Evolutionary conservation across 2,888 invertebrate species (phyloP), one percentile per base, ranked within the genome.

Genomic region (Polyploca ridens): DNA sequence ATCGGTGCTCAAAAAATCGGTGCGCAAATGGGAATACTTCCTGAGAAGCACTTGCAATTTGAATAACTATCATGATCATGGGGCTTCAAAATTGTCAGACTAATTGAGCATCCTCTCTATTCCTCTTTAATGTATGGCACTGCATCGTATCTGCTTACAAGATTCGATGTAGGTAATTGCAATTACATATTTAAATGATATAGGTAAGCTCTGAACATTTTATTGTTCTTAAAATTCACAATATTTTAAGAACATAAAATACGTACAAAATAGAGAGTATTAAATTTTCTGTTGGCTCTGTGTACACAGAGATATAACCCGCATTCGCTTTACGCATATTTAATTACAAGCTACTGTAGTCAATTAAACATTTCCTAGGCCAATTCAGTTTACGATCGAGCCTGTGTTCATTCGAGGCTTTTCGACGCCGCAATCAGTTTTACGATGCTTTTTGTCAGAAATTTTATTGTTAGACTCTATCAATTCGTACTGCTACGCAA

Each of bases 291-390:
- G 8, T 68, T 64, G 54, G 54, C 8, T 19, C 73, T 67, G 67
- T 68, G 76, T 74, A 79, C 76, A 74, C 71, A 72, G 64, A 64
- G 73, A 74, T 81, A 75, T 78, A 82, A 77, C 74, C 69, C 69
- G 71, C 66, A 68, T 72, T 78, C 75, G 75, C 41, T 84, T 84
- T 82, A 85, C 81, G 83, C 81, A 79, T 82, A 83, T 85, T 87
- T 87, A 85, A 87, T 86, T 82, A 81, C 82, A 78, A 78, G 81
- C 79, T 78, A 78, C 78, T 82, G 81, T 81, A 80, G 78, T 82
- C 85, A 89, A 90, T 90, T 88, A 90, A 88, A 87, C 88, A 85
- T 83, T 87, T 87, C 82, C 86, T 86, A 83, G 84, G 84, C 85
- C 86, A 86, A 90, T 89, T 86, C 79, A 81, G 83, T 91, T 91